Evolutionary conservation across 1,140 invertebrate species (phyloP), one percentile per base, ranked within the genome.

Genomic region (Scaptomyza pallida): DNA sequence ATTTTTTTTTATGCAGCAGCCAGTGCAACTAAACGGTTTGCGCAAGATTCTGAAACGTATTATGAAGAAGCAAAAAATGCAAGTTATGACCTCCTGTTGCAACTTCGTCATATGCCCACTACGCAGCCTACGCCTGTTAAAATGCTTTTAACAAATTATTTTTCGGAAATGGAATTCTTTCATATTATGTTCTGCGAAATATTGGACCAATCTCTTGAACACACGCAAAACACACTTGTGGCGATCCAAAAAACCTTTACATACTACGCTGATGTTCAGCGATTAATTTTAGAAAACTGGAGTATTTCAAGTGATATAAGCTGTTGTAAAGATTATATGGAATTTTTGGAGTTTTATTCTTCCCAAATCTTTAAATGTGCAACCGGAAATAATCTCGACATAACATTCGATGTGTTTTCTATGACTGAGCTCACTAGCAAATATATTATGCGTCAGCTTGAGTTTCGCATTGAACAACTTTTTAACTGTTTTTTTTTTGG

Each of bases 151-250:
- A 89, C 89, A 1, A 81, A 78, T 44, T 90, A 90, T 56, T 90
- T 89, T 74, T 33, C 75, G 0, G 89, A 90, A 78, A 90, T 90
- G 85, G 89, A 90, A 45, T 89, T 78, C 48, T 89, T 90, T 54
- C 72, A 90, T 15, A 68, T 89, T 3, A 65, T 85, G 43, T 81
- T 90, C 45, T 81, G 78, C 0, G 89, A 89, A 61, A 70, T 88
- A 30, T 35, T 90, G 1, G 79, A 90, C 45, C 76, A 90, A 44
- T 76, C 75, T 17, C 19, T 90, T 1, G 89, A 89, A 47, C 85
- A 78, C 33, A 88, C 75, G n/a, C 62, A 69, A 13, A 61, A 72
- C 37, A 73, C 72, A 5, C 44, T 90, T 37, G 41, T 51, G 0
- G 30, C 52, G 0, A 72, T 75, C 15, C 62, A 75, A 47, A 65